Base-by-base conservation (phyloP, 2,888 invertebrate genomes). In the Pyrgus malvae region DNA sequence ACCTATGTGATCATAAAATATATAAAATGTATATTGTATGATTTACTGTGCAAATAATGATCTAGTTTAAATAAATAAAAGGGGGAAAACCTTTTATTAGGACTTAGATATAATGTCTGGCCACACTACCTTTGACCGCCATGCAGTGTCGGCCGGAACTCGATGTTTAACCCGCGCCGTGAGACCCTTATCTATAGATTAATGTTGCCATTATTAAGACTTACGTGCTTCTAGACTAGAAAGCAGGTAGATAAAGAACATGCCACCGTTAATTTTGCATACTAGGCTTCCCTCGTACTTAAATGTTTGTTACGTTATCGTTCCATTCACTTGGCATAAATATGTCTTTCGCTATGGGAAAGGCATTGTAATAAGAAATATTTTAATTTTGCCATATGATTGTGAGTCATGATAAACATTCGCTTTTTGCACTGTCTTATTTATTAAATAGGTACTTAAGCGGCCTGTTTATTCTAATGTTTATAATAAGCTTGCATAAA, bases 181-280 rank as follows among this genome's bases (percentile, higher is more conserved):
- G 54, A 54, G 45, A 40, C 54, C 46, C 54, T 54, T 54, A 54
- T 54, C 54, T 54, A 41, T 54, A 54, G 54, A 54, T 54, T 54
- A 54, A 54, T 54, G 54, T 54, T 54, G 46, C 54, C 46, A 54
- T 54, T 54, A 54, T 54, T 46, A 54, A 54, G 54, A 54, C 46
- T 54, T 54, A 54, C 46, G 54, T 54, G 54, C 46, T 54, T 11
- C 54, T 41, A 48, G 40, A 54, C 45, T 38, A 40, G 46, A 48
- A 54, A 54, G 38, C 40, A 45, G 53, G 45, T 53, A 53, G 53
- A 45, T 53, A 53, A 53, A 45, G 38, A 38, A 46, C 45, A 53
- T 53, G 53, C 53, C 53, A 46, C 38, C 53, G 46, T 46, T 54
- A 46, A 54, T 54, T 48, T 54, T 54, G 53, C 53, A 54, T 54